phyloP scores from a whole-genome alignment of 2,888 invertebrate species.

The Nemotelus pantherinus region DNA sequence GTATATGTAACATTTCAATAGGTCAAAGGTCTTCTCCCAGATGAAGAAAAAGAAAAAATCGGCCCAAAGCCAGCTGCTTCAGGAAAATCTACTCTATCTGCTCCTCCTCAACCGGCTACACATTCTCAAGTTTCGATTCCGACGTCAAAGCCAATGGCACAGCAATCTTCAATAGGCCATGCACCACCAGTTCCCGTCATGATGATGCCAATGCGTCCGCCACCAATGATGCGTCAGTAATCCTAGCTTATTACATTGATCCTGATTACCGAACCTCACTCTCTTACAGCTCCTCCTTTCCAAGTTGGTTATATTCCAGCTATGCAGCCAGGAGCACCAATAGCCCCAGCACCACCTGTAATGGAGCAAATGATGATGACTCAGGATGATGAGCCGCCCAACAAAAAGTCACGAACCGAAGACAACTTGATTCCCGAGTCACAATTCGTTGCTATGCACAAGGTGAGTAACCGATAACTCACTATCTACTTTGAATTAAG shows the following conservation, averaged over 20 bases:
- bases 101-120: constrained; percentile 54
- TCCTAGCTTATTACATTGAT: constrained; percentile 12
- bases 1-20: constrained; percentile 37
- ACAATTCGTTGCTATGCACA: constrained; percentile 77
- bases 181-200: constrained; percentile 62
- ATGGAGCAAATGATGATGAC: constrained; percentile 68
- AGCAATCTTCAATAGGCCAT: constrained; percentile 55
- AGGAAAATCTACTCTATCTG: constrained; percentile 60
- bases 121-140: constrained; percentile 47
- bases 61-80: constrained; percentile 83
- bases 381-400: constrained; percentile 83
- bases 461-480: constrained; percentile 62
- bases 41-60: constrained; percentile 97
- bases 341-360: constrained; percentile 66
- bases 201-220: constrained; percentile 64
- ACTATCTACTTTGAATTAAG: constrained; percentile 10
- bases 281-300: constrained; percentile 64
- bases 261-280: background rate
- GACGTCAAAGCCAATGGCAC: constrained; percentile 52
- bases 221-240: constrained; percentile 64
- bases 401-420: constrained; percentile 90
- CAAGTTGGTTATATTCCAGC: constrained; percentile 64
- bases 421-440: constrained; percentile 92
- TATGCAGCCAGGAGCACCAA: constrained; percentile 57
- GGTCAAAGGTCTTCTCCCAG: constrained; percentile 89